Conservation (phyloP, 2,888 invertebrate genomes). For the Netelia melanura region DNA sequence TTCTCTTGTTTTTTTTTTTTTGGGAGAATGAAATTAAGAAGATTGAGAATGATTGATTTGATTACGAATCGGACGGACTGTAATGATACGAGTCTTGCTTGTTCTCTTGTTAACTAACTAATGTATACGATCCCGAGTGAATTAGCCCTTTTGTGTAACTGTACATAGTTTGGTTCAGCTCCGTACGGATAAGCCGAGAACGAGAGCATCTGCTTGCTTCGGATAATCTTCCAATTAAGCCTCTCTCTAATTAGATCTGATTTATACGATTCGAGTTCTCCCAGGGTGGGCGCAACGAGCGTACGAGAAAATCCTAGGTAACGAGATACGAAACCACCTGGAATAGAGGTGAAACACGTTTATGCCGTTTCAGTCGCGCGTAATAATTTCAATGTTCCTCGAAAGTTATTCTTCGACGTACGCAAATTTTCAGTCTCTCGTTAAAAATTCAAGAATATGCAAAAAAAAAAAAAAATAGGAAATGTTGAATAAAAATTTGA, state of each 20-base stretch:
- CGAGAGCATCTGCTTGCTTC: slow-evolving; percentile 57
- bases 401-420: too few relatives aligned
- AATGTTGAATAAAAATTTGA: too few relatives aligned
- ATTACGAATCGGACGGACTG: too few relatives aligned
- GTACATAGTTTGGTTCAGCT: slow-evolving; percentile 19
- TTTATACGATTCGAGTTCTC: slow-evolving; percentile 65
- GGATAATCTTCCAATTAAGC: slow-evolving; percentile 69
- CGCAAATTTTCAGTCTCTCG: too few relatives aligned
- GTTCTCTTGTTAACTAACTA: background rate
- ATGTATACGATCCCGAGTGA: slow-evolving; percentile 12
- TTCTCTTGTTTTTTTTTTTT: too few relatives aligned
- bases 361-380: too few relatives aligned
- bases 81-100: background rate
- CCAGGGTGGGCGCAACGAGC: slow-evolving; percentile 20
- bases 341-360: background rate
- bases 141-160: slow-evolving; percentile 31
- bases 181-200: slow-evolving; percentile 59
- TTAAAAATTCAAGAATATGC: background rate
- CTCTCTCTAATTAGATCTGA: slow-evolving; percentile 67
- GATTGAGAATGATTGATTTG: too few relatives aligned
- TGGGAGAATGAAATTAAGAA: too few relatives aligned
- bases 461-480: too few relatives aligned
- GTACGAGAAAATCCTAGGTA: slow-evolving; percentile 38
- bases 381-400: too few relatives aligned
- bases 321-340: slow-evolving; percentile 25